Conservation (phyloP, 2,888 invertebrate species). For the Pollenia labialis region DNA sequence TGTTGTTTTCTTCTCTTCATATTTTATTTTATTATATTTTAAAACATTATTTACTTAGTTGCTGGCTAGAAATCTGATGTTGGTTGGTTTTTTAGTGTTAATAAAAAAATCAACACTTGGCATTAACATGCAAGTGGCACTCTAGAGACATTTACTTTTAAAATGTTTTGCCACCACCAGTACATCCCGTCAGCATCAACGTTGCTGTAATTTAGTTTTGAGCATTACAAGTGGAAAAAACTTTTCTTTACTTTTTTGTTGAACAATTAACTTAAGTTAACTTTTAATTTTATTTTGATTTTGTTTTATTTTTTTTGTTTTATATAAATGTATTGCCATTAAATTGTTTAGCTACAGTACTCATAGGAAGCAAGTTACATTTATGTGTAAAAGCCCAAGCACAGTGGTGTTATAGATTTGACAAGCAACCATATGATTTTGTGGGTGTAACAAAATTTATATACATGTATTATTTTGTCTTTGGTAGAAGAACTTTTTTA, state of each 20-base stretch:
- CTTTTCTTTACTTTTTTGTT: slow-evolving; percentile 41
- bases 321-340: slow-evolving; percentile 24
- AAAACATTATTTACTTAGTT: slow-evolving; percentile 32
- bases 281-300: slow-evolving; percentile 65
- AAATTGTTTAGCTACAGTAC: slow-evolving; percentile 8
- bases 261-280: slow-evolving; percentile 64
- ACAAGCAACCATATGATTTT: slow-evolving; percentile 44
- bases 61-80: slow-evolving; percentile 7
- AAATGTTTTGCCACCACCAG: slow-evolving; percentile 32
- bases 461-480: neutral
- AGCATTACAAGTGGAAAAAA: slow-evolving; percentile 1
- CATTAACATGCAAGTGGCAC: slow-evolving; percentile 64
- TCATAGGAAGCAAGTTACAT: too few species aligned
- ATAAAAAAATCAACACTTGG: slow-evolving; percentile 66
- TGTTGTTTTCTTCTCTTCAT: slow-evolving; percentile 5
- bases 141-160: slow-evolving; percentile 57
- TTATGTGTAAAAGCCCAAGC: neutral
- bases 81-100: slow-evolving; percentile 38
- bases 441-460: neutral
- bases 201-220: neutral
- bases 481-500: neutral
- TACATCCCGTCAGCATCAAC: neutral
- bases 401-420: slow-evolving; percentile 33
- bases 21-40: slow-evolving; percentile 19
- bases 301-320: slow-evolving; percentile 25